Base-by-base conservation (phyloP, 2,797 vertebrate genomes). In the Gymnothorax javanicus region DNA sequence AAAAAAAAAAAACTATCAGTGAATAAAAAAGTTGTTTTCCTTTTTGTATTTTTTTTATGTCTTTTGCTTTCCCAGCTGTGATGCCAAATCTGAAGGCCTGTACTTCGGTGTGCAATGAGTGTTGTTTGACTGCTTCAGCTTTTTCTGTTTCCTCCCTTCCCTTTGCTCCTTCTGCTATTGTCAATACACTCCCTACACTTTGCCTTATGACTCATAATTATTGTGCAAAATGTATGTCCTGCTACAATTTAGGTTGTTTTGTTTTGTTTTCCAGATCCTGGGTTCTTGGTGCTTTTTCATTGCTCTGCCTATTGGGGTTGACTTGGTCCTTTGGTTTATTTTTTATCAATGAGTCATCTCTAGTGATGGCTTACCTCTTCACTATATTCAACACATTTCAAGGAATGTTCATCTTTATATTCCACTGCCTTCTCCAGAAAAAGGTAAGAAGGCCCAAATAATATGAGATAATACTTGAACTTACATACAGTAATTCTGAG, bases 321-420 rank as follows among this genome's bases (percentile, higher is more conserved):
- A 99, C 98, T 3, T 99, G 98, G 98, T 98, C 98, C 86, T 99
- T 99, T 85, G 98, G 99, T 9, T 94, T 99, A 93, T 97, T 99
- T 92, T 99, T 97, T 92, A 96, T 99, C 96, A 99, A 97, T 1
- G 98, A 99, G 91, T 97, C 97, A 88, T 98, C 98, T 0, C 91
- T 99, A 71, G 98, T 99, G 93, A 97, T 99, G 97, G 98, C 98
- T 0, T 99, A 99, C 92, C 98, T 99, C 92, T 99, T 99, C 95
- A 99, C 98, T 92, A 97, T 99, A 93, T 99, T 98, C 95, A 99
- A 99, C 95, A 96, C 98, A 92, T 98, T 99, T 94, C 99, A 99
- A 95, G 99, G 99, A 94, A 96, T 99, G 97, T 99, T 99, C 94
- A 99, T 99, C 96, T 99, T 99, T 95, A 98, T 99, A 95, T 99